A percentile compares a stretch with the other conserved stretches of the same genome.
Conservation (phyloP, 2,888 invertebrate genomes). For the Cryptus armator region DNA sequence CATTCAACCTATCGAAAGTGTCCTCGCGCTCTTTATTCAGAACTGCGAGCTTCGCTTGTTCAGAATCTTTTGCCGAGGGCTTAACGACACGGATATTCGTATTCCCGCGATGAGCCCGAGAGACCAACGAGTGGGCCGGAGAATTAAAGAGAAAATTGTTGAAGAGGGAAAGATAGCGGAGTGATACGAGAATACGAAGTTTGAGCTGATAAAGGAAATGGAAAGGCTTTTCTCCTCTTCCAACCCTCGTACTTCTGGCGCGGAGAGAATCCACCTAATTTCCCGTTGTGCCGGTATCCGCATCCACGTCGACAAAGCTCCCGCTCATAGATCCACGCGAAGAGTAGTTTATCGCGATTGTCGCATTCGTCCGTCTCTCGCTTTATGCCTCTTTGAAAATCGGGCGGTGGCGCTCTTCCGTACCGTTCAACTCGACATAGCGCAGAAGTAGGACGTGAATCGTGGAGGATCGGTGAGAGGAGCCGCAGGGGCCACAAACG, state of each 20-base stretch:
- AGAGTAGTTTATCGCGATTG: conserved; percentile 45
- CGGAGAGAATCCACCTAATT: conserved; percentile 3
- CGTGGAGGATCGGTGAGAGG: background rate
- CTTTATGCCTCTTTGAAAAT: conserved; percentile 49
- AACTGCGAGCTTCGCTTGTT: background rate
- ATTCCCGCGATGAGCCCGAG: background rate
- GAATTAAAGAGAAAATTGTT: background rate
- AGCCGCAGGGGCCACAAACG: conserved; percentile 17
- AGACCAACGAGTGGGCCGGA: background rate
- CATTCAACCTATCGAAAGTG: background rate
- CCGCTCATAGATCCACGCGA: background rate
- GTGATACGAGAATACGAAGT: conserved; percentile 11
- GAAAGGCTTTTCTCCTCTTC: conserved; percentile 15
- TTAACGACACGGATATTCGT: background rate
- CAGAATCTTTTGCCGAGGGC: conserved; percentile 1
- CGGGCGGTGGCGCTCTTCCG: conserved; percentile 35
- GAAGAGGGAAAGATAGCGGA: background rate
- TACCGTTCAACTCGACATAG: conserved; percentile 8
- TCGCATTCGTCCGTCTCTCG: conserved; percentile 38
- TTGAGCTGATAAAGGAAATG: conserved; percentile 54
- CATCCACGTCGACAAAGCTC: conserved; percentile 45
- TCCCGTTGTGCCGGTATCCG: conserved; percentile 21
- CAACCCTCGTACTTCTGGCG: background rate
- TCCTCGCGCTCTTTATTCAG: background rate
- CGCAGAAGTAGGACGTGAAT: conserved; percentile 4